Evolutionary conservation across 2,797 vertebrate species (phyloP).

Genomic region (Poeciliopsis gracilis): DNA sequence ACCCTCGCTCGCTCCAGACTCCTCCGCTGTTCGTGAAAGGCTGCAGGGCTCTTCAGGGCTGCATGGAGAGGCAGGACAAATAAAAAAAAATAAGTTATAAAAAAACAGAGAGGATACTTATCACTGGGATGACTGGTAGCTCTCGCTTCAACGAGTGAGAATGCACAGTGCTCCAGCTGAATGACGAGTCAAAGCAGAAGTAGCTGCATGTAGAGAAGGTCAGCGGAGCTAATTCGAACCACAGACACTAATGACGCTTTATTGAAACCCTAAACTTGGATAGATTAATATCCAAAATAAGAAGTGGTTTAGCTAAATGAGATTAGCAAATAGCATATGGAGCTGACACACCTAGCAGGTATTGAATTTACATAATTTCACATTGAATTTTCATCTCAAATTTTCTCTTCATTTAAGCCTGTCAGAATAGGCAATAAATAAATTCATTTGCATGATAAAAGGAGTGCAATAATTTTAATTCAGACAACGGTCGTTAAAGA

Average conservation of each 20-base stretch:
- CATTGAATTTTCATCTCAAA: background rate
- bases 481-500: too few relatives aligned
- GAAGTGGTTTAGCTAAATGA: background rate
- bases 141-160: constrained; percentile 9
- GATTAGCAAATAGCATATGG: background rate
- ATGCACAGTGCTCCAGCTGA: constrained; percentile 28
- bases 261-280: background rate
- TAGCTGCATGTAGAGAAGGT: constrained; percentile 40
- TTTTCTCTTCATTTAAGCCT: too few relatives aligned
- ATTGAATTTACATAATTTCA: background rate
- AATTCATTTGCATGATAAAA: too few relatives aligned
- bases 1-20: constrained; percentile 97
- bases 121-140: constrained; percentile 11
- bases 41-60: constrained; percentile 98
- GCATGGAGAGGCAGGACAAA: constrained; percentile 28
- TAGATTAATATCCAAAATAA: background rate
- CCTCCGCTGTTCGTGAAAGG: constrained; percentile 96
- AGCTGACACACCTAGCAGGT: background rate
- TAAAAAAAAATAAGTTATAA: background rate
- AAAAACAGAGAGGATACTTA: background rate
- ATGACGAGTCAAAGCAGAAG: constrained; percentile 64
- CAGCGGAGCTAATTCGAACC: constrained; percentile 38
- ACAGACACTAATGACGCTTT: constrained; percentile 6
- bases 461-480: too few relatives aligned
- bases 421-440: too few relatives aligned